Conservation (phyloP, 2,888 invertebrate species). For the Ophion slaviceki region DNA sequence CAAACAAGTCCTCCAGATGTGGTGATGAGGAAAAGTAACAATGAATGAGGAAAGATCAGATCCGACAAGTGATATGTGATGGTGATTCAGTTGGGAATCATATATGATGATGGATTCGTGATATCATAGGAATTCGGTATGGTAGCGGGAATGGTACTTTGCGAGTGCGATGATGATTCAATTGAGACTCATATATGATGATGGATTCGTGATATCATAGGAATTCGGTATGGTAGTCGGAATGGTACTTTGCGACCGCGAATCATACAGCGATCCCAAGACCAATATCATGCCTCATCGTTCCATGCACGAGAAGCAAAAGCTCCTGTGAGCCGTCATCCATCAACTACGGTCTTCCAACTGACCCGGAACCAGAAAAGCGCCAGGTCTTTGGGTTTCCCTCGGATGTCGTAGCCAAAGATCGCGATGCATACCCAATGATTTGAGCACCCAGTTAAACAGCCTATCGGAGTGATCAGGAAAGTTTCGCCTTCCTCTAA, state of each 20-base stretch:
- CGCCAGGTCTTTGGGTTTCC: neutral
- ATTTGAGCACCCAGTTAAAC: constrained; percentile 71
- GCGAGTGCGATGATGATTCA: neutral
- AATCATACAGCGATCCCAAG: neutral
- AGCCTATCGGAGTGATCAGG: constrained; percentile 69
- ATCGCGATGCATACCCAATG: constrained; percentile 8
- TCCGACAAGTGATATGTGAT: neutral
- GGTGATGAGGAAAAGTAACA: neutral
- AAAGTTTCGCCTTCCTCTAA: constrained; percentile 65
- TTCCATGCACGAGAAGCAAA: no score
- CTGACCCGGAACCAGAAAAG: neutral
- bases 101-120: neutral
- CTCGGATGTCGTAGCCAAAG: neutral
- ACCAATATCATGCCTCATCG: neutral
- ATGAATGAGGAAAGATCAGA: neutral
- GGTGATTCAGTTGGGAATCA: no score
- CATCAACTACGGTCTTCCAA: no score
- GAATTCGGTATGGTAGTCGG: neutral
- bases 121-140: neutral
- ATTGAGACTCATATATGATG: no score
- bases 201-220: neutral
- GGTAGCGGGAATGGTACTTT: neutral
- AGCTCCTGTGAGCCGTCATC: no score
- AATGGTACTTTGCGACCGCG: neutral
- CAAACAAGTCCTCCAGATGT: neutral